Conservation (phyloP, 2,797 vertebrate species). For the Prunella strophiata region DNA sequence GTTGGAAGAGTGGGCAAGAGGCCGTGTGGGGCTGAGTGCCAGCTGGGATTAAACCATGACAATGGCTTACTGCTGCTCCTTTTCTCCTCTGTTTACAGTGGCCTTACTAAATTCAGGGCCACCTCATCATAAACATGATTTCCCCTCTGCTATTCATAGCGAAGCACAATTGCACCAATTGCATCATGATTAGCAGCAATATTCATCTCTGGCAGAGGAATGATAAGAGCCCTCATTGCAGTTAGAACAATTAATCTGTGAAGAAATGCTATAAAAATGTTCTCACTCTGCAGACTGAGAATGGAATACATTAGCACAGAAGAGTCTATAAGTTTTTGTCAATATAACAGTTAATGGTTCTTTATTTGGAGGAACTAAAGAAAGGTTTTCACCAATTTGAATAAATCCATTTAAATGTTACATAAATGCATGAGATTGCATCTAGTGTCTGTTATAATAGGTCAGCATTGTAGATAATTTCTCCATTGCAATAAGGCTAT, state of each 20-base stretch:
- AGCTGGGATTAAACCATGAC: not conserved
- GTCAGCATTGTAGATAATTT: conserved; percentile 6
- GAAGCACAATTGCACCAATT: not conserved
- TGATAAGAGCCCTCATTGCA: not conserved
- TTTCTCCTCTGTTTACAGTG: not conserved
- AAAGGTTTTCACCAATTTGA: conserved; percentile 11
- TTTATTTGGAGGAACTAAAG: conserved; percentile 24
- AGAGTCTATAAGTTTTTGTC: conserved; percentile 25
- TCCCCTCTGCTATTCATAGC: not conserved
- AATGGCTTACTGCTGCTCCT: not conserved
- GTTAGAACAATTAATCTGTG: conserved; percentile 54
- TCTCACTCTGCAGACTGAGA: not conserved
- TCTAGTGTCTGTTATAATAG: conserved; percentile 8
- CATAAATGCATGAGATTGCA: conserved; percentile 27
- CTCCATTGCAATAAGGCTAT: not conserved
- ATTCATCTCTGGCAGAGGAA: conserved; percentile 26
- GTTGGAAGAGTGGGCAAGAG: not conserved
- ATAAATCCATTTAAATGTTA: conserved; percentile 45
- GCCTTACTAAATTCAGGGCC: not conserved
- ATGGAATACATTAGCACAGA: conserved; percentile 32
- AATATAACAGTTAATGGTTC: conserved; percentile 19
- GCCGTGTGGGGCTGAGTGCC: not conserved
- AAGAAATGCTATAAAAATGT: conserved; percentile 10
- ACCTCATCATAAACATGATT: not conserved
- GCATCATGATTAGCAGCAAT: conserved; percentile 3